A percentile compares a stretch with the other conserved stretches of the same genome.
phyloP scores from a whole-genome alignment of 2,797 vertebrate species.

The Podarcis lilfordi region DNA sequence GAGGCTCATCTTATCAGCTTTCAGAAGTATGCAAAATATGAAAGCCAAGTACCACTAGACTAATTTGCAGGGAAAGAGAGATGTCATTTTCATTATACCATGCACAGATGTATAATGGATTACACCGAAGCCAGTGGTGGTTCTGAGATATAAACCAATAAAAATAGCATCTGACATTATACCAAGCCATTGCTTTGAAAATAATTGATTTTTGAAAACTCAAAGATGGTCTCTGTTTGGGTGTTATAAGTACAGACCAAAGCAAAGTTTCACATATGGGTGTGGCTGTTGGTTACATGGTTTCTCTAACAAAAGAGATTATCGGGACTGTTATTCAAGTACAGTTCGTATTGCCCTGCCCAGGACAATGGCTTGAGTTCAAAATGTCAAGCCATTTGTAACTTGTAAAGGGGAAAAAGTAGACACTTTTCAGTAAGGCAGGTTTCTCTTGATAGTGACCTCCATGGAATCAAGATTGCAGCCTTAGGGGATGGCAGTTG shows the following conservation, averaged over 20 bases:
- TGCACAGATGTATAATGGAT: slow-evolving; percentile 8
- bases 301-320: neutral
- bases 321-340: slow-evolving; percentile 5
- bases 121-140: neutral
- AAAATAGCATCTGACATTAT: neutral
- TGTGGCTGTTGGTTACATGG: neutral
- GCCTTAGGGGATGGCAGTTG: slow-evolving; percentile 50
- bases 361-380: neutral
- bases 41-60: slow-evolving; percentile 54
- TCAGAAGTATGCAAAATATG: slow-evolving; percentile 23
- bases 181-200: neutral
- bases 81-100: slow-evolving; percentile 52
- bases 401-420: neutral
- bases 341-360: neutral
- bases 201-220: neutral
- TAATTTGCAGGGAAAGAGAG: slow-evolving; percentile 40
- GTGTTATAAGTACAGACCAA: neutral
- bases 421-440: neutral
- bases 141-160: neutral
- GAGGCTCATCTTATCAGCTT: neutral
- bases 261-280: neutral
- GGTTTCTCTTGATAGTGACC: neutral
- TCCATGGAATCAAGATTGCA: slow-evolving; percentile 13
- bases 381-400: slow-evolving; percentile 1
- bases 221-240: neutral